Evolutionary conservation across 2,888 invertebrate genomes (phyloP).

Genomic region (Synergus laeviventris): DNA sequence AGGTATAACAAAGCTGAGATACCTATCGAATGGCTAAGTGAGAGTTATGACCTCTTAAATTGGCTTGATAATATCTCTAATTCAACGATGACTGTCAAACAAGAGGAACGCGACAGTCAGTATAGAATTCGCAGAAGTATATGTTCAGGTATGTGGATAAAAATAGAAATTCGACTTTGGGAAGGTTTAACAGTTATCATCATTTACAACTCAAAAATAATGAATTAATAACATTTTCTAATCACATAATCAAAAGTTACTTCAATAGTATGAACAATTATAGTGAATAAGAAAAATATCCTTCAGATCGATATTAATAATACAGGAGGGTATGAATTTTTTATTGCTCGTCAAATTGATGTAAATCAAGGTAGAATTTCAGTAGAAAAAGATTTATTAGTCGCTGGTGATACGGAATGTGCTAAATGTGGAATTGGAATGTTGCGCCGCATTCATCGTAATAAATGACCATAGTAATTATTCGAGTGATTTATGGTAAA

Average conservation of each 20-base stretch:
- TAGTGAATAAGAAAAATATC: neutral
- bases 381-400: conserved; percentile 11
- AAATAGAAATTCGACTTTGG: neutral
- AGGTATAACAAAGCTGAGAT: too few relatives aligned
- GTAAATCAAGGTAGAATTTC: neutral
- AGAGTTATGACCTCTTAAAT: neutral
- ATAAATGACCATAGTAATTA: conserved; percentile 19
- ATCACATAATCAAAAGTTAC: too few relatives aligned
- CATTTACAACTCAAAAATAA: too few relatives aligned
- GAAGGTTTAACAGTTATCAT: too few relatives aligned
- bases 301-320: neutral
- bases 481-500: conserved; percentile 12
- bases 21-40: neutral
- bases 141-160: too few relatives aligned
- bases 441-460: neutral
- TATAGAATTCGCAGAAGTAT: neutral
- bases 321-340: neutral
- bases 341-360: neutral
- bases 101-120: neutral
- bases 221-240: too few relatives aligned
- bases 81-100: neutral
- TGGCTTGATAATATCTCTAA: neutral
- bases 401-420: neutral
- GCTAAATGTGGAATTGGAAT: conserved; percentile 33
- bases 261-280: too few relatives aligned